These are phyloP conservation scores for Nansenia antarctica DNA, from an alignment of 2,113 vertebrate species.

Conservation along the genomic window DNA sequence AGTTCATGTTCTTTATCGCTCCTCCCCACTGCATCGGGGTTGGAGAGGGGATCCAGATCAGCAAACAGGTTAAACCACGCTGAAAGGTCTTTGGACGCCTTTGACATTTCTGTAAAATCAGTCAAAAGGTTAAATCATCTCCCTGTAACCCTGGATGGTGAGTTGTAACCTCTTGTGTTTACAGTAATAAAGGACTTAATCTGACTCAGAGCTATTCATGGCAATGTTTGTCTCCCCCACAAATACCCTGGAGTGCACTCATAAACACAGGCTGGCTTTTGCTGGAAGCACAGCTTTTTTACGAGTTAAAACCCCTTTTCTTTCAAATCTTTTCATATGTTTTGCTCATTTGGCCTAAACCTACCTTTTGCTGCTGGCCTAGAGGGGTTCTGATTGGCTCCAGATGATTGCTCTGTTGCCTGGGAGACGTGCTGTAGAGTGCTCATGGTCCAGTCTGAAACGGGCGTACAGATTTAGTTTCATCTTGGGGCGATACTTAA, in stretches of 20 bases:
- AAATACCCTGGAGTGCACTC: background rate
- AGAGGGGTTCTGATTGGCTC: constrained; percentile 62
- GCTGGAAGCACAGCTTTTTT: constrained; percentile 7
- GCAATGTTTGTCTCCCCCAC: background rate
- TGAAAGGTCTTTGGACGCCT: constrained; percentile 82
- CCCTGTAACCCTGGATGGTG: background rate
- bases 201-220: background rate
- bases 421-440: constrained; percentile 51
- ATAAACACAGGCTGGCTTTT: constrained; percentile 14
- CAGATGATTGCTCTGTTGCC: constrained; percentile 66
- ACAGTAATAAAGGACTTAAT: background rate
- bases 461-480: constrained; percentile 34
- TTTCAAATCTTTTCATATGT: constrained; percentile 7
- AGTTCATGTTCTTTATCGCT: constrained; percentile 88
- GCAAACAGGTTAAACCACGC: constrained; percentile 97
- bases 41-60: constrained; percentile 93
- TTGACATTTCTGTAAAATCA: constrained; percentile 74
- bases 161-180: background rate
- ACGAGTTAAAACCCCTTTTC: background rate
- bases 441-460: constrained; percentile 79
- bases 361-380: constrained; percentile 74
- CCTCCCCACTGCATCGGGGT: constrained; percentile 92
- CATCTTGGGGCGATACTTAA: background rate
- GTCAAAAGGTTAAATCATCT: constrained; percentile 1
- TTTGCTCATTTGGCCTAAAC: constrained; percentile 15